phyloP scores from a whole-genome alignment of 2,113 vertebrate species.

The Leptosomus discolor region DNA sequence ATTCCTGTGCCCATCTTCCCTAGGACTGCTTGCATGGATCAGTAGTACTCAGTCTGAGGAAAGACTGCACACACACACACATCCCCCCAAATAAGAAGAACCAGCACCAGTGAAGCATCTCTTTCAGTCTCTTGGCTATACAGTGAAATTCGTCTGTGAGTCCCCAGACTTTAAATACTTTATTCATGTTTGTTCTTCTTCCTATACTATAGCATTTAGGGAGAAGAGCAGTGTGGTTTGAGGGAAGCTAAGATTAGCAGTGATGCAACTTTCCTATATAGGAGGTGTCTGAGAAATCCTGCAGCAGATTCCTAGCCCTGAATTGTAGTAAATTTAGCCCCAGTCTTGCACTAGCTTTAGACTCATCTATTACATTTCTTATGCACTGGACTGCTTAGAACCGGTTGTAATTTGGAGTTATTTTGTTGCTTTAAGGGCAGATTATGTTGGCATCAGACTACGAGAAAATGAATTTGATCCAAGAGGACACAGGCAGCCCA shows the following conservation, averaged over 20 bases:
- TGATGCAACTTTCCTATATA: neutral
- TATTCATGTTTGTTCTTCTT: neutral
- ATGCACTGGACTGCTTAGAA: neutral
- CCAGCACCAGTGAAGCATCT: neutral
- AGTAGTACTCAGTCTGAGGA: neutral
- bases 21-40: neutral
- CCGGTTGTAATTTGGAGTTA: constrained; percentile 4
- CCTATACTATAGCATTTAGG: neutral
- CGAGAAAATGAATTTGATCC: constrained; percentile 85
- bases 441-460: constrained; percentile 85
- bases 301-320: neutral
- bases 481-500: constrained; percentile 75
- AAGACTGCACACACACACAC: neutral
- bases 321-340: neutral
- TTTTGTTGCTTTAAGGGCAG: constrained; percentile 72
- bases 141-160: neutral
- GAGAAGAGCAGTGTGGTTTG: neutral
- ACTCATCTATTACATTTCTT: neutral
- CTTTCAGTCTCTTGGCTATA: neutral
- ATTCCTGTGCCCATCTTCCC: neutral
- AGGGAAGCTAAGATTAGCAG: neutral
- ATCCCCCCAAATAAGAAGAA: neutral
- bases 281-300: neutral
- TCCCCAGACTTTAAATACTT: neutral
- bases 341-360: neutral